A percentile compares a stretch with the other conserved stretches of the same genome.
phyloP scores from a whole-genome alignment of 1,140 invertebrate species.

The Druon quercuslanigerum region DNA sequence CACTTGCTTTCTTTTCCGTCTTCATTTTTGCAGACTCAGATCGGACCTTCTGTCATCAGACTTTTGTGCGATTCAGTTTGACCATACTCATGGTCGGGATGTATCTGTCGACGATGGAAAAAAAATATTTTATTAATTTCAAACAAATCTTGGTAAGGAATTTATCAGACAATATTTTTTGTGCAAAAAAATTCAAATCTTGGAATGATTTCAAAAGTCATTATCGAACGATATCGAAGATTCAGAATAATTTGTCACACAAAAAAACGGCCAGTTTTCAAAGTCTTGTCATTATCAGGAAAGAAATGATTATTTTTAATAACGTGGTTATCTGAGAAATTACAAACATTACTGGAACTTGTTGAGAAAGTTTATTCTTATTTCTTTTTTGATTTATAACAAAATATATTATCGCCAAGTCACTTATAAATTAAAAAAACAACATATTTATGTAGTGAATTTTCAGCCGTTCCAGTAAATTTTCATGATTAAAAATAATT shows the following conservation, averaged over 20 bases:
- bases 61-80: constrained; percentile 1
- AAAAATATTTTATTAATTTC: constrained; percentile 10
- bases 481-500: not conserved
- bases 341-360: no score
- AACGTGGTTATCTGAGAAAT: no score
- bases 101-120: constrained; percentile 1
- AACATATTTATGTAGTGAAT: not conserved
- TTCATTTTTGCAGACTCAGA: constrained; percentile 65
- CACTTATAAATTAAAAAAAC: not conserved
- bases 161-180: no score
- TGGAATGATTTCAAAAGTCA: no score
- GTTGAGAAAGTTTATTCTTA: not conserved
- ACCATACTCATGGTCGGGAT: constrained; percentile 10
- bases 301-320: not conserved
- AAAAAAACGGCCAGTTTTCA: not conserved
- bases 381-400: not conserved
- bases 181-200: no score
- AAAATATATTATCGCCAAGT: not conserved
- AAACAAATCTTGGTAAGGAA: not conserved
- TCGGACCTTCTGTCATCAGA: constrained; percentile 9
- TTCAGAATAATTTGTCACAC: no score
- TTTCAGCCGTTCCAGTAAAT: not conserved
- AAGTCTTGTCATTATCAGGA: not conserved
- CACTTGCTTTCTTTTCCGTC: constrained; percentile 72
- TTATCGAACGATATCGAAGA: no score